Evolutionary conservation across 2,113 vertebrate genomes (phyloP).

Genomic region (Haemorhous mexicanus): DNA sequence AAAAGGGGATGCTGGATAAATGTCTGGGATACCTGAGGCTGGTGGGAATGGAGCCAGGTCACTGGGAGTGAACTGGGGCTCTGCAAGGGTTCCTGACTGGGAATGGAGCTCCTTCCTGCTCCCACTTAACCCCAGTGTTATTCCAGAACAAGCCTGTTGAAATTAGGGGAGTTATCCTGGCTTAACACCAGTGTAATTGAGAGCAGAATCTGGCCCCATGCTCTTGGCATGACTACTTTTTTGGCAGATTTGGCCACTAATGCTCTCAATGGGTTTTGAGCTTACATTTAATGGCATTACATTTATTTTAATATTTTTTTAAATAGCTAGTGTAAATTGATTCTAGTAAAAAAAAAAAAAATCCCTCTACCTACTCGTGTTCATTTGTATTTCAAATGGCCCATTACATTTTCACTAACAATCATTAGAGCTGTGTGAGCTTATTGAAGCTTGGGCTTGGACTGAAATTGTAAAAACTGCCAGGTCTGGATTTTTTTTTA

Average conservation of each 20-base stretch:
- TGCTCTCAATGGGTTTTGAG: conserved; percentile 37
- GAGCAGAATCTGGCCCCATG: conserved; percentile 21
- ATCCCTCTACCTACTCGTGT: conserved; percentile 38
- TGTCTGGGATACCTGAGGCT: background rate
- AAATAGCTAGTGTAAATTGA: conserved; percentile 67
- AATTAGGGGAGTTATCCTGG: conserved; percentile 42
- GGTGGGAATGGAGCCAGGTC: background rate
- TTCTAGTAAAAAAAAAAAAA: conserved; percentile 39
- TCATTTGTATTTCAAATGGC: conserved; percentile 66
- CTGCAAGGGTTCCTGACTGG: background rate
- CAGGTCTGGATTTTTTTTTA: background rate
- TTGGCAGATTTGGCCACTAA: conserved; percentile 59
- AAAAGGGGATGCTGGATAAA: background rate
- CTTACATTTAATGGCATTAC: conserved; percentile 58
- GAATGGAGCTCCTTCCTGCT: background rate
- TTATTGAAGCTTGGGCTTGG: conserved; percentile 51
- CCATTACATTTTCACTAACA: conserved; percentile 68
- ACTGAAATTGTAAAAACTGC: conserved; percentile 35
- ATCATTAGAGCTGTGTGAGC: conserved; percentile 54
- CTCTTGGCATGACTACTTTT: conserved; percentile 38
- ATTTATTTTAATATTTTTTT: conserved; percentile 70
- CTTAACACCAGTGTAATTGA: conserved; percentile 16
- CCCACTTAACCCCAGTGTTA: background rate
- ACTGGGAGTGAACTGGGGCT: background rate
- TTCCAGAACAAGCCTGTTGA: conserved; percentile 19